These are phyloP conservation scores for Ambastaia sidthimunki DNA, from an alignment of 2,797 vertebrate species.

Conservation along the genomic window DNA sequence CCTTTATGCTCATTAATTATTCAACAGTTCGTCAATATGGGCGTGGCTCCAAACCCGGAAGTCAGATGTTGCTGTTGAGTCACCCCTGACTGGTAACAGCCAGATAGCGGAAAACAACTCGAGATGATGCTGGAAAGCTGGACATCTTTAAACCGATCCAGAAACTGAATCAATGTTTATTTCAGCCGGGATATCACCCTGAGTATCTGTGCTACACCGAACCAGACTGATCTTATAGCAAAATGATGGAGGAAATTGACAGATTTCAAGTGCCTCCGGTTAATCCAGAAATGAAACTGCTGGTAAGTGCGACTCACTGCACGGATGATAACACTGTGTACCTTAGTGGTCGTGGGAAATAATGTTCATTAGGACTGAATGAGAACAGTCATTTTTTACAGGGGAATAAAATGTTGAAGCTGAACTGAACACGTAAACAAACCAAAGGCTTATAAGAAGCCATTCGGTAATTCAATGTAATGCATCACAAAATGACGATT, in stretches of 20 bases:
- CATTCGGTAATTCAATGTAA: no score
- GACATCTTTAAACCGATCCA: constrained; percentile 48
- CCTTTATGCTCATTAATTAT: constrained; percentile 32
- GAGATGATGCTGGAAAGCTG: constrained; percentile 74
- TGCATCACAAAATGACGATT: no score
- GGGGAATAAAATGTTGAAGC: no score
- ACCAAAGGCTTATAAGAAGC: no score
- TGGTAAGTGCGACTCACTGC: constrained; percentile 84
- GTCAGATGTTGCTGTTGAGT: constrained; percentile 85
- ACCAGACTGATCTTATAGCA: constrained; percentile 64
- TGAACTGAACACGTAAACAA: background rate
- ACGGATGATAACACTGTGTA: no score
- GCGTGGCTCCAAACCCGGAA: constrained; percentile 78
- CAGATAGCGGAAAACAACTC: constrained; percentile 72
- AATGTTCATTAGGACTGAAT: no score
- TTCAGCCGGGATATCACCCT: background rate
- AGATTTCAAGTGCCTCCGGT: constrained; percentile 94
- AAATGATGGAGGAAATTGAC: constrained; percentile 98
- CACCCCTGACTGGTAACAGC: constrained; percentile 80
- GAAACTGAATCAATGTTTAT: constrained; percentile 42
- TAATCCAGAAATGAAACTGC: constrained; percentile 91
- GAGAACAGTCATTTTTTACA: background rate
- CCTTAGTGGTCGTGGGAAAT: constrained; percentile 8
- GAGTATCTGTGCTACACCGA: constrained; percentile 26
- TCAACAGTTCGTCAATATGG: constrained; percentile 10